Percentiles rank a stretch among this genome's conserved stretches.
Conservation (phyloP, 2,888 invertebrate genomes). For the Paralinhomoeus sp. region DNA sequence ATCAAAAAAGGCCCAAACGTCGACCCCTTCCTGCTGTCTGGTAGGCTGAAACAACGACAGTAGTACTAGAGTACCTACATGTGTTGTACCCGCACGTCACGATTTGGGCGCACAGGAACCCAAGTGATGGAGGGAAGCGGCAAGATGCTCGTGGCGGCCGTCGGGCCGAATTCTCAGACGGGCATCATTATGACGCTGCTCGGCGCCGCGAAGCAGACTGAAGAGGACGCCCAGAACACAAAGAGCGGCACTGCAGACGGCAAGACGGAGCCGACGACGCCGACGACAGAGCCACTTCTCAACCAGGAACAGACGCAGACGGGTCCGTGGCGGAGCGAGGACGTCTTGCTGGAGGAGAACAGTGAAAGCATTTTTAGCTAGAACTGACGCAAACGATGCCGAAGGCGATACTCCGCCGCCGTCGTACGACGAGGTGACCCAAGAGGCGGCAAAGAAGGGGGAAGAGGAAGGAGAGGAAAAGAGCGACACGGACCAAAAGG, state of each 20-base stretch:
- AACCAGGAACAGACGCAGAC: too few species aligned
- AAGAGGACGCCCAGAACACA: constrained; percentile 18
- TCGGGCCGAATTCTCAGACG: constrained; percentile 23
- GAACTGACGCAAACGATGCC: constrained; percentile 5
- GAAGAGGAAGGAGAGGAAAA: neutral
- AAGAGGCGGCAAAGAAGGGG: constrained; percentile 6
- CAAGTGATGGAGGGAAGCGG: constrained; percentile 23
- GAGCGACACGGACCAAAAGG: constrained; percentile 37
- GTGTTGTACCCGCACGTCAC: too few species aligned
- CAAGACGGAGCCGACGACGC: constrained; percentile 15
- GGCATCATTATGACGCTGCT: constrained; percentile 25
- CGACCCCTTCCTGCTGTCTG: constrained; percentile 22
- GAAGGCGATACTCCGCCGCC: constrained; percentile 2
- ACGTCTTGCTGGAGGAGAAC: too few species aligned
- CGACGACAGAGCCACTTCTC: too few species aligned
- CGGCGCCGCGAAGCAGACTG: constrained; percentile 20
- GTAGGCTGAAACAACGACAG: too few species aligned
- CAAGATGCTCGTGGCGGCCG: constrained; percentile 19
- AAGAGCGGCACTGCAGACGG: too few species aligned
- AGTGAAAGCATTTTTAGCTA: too few species aligned
- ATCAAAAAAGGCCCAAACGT: constrained; percentile 20
- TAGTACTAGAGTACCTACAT: too few species aligned
- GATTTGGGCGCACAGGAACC: too few species aligned
- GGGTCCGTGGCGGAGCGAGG: neutral
- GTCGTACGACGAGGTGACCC: constrained; percentile 5